Conservation (phyloP, 1,140 invertebrate species). For the Physella acuta region DNA sequence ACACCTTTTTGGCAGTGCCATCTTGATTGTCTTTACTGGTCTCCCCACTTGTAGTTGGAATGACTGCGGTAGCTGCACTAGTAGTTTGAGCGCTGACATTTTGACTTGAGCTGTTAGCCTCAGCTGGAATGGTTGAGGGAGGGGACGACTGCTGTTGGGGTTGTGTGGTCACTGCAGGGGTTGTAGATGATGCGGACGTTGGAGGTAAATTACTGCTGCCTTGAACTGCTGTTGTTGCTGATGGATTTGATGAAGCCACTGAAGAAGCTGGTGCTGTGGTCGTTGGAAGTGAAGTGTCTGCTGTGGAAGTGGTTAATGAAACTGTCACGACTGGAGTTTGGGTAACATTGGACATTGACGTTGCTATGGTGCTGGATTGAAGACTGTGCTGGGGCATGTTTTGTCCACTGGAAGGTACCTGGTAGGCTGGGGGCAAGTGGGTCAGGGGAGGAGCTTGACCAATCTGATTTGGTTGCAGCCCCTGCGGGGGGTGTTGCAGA, state of each 20-base stretch:
- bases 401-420: not conserved
- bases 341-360: too few species aligned
- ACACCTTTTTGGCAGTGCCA: constrained; percentile 16
- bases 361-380: too few species aligned
- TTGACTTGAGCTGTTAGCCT: constrained; percentile 2
- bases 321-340: not conserved
- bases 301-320: not conserved
- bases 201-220: not conserved
- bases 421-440: constrained; percentile 10
- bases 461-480: constrained; percentile 1
- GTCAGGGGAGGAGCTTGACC: constrained; percentile 8
- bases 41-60: not conserved
- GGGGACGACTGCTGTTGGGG: not conserved
- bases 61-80: not conserved
- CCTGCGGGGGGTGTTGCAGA: constrained; percentile 4
- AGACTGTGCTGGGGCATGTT: not conserved
- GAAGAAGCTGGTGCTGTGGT: not conserved
- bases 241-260: not conserved
- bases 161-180: not conserved
- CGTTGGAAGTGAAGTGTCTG: not conserved
- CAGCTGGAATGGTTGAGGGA: constrained; percentile 14
- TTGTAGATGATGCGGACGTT: not conserved
- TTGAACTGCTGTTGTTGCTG: constrained; percentile 8
- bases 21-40: constrained; percentile 30
- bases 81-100: not conserved